These are phyloP conservation scores for Alligator sinensis DNA, from an alignment of 2,113 vertebrate species.

Conservation along the genomic window DNA sequence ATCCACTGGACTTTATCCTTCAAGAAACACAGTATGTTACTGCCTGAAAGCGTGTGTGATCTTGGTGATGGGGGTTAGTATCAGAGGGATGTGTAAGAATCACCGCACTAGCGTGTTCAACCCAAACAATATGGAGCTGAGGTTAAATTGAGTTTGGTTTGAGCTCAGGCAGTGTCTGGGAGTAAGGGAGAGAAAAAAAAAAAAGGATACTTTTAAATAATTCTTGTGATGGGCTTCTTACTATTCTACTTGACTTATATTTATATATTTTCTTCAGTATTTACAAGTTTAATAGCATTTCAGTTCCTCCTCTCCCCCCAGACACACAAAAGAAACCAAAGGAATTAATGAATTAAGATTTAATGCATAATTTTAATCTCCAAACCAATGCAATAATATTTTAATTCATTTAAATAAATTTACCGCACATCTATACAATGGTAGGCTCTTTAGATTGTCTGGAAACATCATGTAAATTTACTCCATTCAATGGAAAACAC, in stretches of 20 bases:
- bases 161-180: not conserved
- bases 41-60: rapidly evolving
- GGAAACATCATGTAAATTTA: not conserved
- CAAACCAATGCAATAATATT: slow-evolving; percentile 37
- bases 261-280: not conserved
- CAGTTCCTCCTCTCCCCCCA: not conserved
- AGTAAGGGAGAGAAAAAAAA: not conserved
- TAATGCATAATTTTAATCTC: slow-evolving; percentile 56
- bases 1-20: not conserved
- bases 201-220: slow-evolving; percentile 22
- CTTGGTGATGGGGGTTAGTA: not conserved
- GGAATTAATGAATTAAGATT: slow-evolving; percentile 39
- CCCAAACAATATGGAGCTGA: not conserved
- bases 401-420: slow-evolving; percentile 53
- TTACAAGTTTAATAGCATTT: slow-evolving; percentile 46
- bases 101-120: not conserved
- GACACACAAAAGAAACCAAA: slow-evolving; percentile 25
- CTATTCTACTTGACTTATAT: slow-evolving; percentile 42
- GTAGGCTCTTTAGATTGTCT: slow-evolving; percentile 12
- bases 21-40: not conserved
- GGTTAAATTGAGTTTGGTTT: not conserved
- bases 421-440: not conserved
- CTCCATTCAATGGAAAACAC: slow-evolving; percentile 46
- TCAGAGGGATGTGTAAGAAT: not conserved
- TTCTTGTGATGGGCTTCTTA: slow-evolving; percentile 29